Evolutionary conservation across 2,113 vertebrate genomes (phyloP), one percentile per base, ranked within the genome.

Genomic region (Holacanthus passer): DNA sequence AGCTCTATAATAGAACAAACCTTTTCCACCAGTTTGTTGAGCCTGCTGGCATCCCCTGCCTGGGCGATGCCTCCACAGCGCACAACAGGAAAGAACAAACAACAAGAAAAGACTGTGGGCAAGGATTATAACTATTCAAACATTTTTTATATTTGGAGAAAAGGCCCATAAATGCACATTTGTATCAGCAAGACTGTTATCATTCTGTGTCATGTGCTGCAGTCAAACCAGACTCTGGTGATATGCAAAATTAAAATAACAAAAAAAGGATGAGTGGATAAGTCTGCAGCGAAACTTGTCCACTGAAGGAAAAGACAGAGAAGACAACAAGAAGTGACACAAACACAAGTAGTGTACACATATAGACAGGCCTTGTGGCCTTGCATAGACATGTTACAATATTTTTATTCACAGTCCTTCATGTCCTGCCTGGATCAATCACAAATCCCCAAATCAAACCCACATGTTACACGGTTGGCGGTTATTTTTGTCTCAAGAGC

Each of bases 21-120:
- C 47, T 85, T 45, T 86, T 86, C 63, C 62, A 71, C n/a, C 24
- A 58, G 73, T 83, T 86, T 81, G 78, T 79, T 83, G 63, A 83
- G 78, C 59, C 82, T 84, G 87, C 59, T 84, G 82, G 82, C 62
- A 65, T 73, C 63, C 32, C 55, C 73, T 64, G 41, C 29, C 72
- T 81, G 13, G 19, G 35, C 77, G 76, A 87, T 64, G 76, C 52
- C 56, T 89, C 52, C 60, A 29, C 59, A 74, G 63, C 22, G 71
- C 60, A 77, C 41, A 59, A 17, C 31, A 73, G 35, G 7, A 81
- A 71, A 82, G 31, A 89, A 64, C 60, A 84, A 72, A 82, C 35
- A 82, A 73, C 27, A 84, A 62, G 37, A 58, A 64, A 81, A 50
- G 7, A 50, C 73, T 59, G 62, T 47, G 0, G 22, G 71, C 14